Evolutionary conservation across 2,888 invertebrate species (phyloP), one percentile per base, ranked within the genome.

Genomic region (Lycaena phlaeas): DNA sequence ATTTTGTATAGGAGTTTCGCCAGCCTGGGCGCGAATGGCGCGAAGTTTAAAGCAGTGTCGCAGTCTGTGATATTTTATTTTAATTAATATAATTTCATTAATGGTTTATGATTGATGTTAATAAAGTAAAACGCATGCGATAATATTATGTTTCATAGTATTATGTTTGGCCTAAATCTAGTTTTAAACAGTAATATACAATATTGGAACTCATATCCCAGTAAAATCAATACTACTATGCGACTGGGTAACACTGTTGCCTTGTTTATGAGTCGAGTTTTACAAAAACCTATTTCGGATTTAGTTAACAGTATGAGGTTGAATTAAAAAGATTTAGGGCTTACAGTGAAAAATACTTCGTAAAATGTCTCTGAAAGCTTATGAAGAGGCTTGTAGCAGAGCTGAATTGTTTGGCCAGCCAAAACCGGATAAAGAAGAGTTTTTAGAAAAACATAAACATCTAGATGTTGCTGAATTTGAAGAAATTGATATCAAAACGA

Each of bases 331-430:
- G 7, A 22, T 22, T 22, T n/a, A 22, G 9, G 9, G 5, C 7
- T 22, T 22, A 11, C 18, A 4, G 4, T 34, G 22, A 9, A 9
- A 6, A 22, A 22, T 22, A 22, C 18, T 5, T 18, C 3, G 2
- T 2, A 6, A 22, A 22, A 88, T 89, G 88, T 84, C 87, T 10
- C 85, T 89, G 61, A 88, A 88, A 49, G 88, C 90, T 10, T 93
- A 92, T 57, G 89, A 91, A 68, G 88, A 91, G 64, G 93, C 92
- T 43, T 92, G 93, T 57, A 90, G 91, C 70, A 82, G 93, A 44
- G 93, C 93, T 0, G 93, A 94, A 64, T 72, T 94, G 37, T 85
- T 94, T 50, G 93, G 93, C 0, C 78, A 91, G 43, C 87, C 88
- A 27, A 87, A 87, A 53, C 93, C 93, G 0, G 85, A 87, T 51